phyloP scores from a whole-genome alignment of 2,797 vertebrate genomes.

The Danio albolineatus region DNA sequence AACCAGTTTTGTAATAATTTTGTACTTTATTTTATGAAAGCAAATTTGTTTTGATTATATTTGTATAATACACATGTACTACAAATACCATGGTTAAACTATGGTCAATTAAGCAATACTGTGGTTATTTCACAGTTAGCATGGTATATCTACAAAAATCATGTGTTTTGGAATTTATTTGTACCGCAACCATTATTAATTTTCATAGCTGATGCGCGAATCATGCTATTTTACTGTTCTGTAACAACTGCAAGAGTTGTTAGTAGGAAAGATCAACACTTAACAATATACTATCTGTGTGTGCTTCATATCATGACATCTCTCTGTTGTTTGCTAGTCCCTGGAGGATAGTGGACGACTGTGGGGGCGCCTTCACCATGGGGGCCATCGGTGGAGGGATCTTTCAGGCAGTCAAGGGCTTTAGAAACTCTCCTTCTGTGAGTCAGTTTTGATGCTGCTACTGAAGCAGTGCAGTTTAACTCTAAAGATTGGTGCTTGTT shows the following conservation, averaged over 20 bases:
- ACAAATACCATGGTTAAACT: too few species aligned
- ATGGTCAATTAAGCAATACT: too few species aligned
- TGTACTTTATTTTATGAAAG: too few species aligned
- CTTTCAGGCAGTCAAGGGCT: constrained; percentile 96
- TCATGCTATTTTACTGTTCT: too few species aligned
- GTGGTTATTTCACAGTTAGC: too few species aligned
- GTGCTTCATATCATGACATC: not conserved
- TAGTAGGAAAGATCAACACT: not conserved
- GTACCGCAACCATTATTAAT: too few species aligned
- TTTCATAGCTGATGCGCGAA: too few species aligned
- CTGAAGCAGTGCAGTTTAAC: not conserved
- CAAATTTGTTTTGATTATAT: too few species aligned
- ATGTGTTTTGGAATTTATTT: too few species aligned
- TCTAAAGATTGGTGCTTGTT: not conserved
- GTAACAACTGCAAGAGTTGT: not conserved
- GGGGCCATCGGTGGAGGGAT: constrained; percentile 95
- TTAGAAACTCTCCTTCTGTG: constrained; percentile 93
- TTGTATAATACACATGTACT: too few species aligned
- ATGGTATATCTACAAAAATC: too few species aligned
- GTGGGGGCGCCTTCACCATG: constrained; percentile 97
- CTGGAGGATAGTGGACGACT: constrained; percentile 98
- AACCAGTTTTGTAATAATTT: too few species aligned
- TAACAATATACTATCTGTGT: not conserved
- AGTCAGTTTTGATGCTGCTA: constrained; percentile 67
- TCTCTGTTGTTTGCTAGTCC: constrained; percentile 77